Evolutionary conservation across 2,797 vertebrate genomes (phyloP), one percentile per base, ranked within the genome.

Genomic region (Tenualosa thibaudeaui): DNA sequence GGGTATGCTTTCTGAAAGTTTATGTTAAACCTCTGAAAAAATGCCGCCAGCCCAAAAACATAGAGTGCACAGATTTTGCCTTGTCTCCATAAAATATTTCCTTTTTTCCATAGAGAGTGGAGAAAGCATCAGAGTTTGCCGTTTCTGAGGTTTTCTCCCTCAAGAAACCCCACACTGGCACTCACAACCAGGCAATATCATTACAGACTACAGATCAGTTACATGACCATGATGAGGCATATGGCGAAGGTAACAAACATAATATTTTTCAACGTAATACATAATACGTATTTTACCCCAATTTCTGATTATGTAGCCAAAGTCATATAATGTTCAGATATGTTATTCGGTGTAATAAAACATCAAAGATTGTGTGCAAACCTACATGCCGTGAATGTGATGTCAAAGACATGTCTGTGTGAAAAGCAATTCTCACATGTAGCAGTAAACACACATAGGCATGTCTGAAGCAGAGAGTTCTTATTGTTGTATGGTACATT

Each of bases 191-290:
- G 17, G 85, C 90, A 46, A 88, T 92, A 84, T 87, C 92, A 24
- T 81, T 97, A 89, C 94, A 94, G 91, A 93, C 90, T 46, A 53
- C 84, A 81, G 95, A 97, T 19, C 94, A 95, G 91, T 91, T 96
- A 86, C 93, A 92, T 86, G 96, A 97, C 93, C 93, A 96, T 0
- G 94, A 96, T 88, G 96, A 97, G 0, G 91, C 96, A 26, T 95
- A 92, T 85, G 89, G 90, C 84, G 97, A 99, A 96, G 98, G 98
- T 98, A 90, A 88, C 86, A n/a, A 31, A 54, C 31, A 43, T 24
- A 84, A 46, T 56, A 56, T 3, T 17, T 3, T 56, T 17, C 5
- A 56, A n/a, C n/a, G n/a, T n/a, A n/a, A n/a, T n/a, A n/a, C n/a
- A n/a, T n/a, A 17, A 54, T 62, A 62, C 24, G 4, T n/a, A 5